A percentile compares a stretch with the other conserved stretches of the same genome.
Evolutionary conservation across 30 jellyfish, hydroid and myxozoan species (phyloP).

Genomic region (Pelagia noctiluca): DNA sequence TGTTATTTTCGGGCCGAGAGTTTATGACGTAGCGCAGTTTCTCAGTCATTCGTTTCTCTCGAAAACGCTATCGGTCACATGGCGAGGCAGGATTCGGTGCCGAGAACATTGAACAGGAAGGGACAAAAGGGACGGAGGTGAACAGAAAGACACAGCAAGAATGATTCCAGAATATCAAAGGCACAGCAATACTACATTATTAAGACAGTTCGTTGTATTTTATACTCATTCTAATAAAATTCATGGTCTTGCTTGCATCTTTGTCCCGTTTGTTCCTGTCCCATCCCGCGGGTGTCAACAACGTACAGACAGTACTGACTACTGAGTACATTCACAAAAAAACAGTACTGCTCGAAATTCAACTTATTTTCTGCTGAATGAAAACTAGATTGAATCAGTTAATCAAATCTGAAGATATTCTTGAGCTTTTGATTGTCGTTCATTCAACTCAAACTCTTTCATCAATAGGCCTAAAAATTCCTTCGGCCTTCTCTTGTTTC

Average conservation of each 20-base stretch:
- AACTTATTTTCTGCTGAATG: neutral
- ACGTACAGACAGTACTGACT: neutral
- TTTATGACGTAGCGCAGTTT: too few relatives aligned
- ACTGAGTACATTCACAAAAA: too few relatives aligned
- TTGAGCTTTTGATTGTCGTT: neutral
- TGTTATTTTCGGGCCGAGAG: too few relatives aligned
- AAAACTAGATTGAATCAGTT: neutral
- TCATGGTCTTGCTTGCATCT: neutral
- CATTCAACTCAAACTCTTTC: neutral
- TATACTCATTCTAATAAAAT: neutral
- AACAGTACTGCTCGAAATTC: neutral
- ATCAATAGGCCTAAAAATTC: neutral
- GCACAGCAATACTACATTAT: neutral
- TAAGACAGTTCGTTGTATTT: neutral
- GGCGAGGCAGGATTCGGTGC: neutral
- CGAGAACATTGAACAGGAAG: neutral
- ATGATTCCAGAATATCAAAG: neutral
- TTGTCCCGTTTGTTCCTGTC: neutral
- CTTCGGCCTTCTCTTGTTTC: neutral
- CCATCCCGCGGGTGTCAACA: neutral
- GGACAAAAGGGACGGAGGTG: too few relatives aligned
- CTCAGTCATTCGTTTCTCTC: neutral
- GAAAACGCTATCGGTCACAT: neutral
- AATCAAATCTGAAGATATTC: neutral
- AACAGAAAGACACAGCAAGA: too few relatives aligned